Conservation (phyloP, 2,113 vertebrate species). For the human (Homo sapiens) region DNA sequence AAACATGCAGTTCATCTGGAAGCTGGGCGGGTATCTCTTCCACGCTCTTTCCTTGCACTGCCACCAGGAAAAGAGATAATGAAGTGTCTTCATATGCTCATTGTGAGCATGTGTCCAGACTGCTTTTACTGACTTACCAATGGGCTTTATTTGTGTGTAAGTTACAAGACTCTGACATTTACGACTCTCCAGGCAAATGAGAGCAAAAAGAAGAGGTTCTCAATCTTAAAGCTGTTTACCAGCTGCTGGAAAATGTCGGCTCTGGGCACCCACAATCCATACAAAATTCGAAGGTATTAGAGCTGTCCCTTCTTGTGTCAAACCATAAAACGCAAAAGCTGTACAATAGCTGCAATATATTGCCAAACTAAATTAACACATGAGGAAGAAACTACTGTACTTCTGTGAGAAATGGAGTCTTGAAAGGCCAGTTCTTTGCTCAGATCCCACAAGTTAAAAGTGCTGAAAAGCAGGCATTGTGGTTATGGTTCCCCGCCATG, state of each 20-base stretch:
- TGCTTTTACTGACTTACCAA: slow-evolving; percentile 71
- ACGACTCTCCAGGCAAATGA: slow-evolving; percentile 74
- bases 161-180: slow-evolving; percentile 77
- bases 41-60: not conserved
- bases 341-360: not conserved
- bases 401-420: slow-evolving; percentile 57
- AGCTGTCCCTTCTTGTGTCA: not conserved
- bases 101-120: slow-evolving; percentile 7
- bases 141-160: slow-evolving; percentile 71
- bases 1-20: slow-evolving; percentile 58
- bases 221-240: slow-evolving; percentile 70
- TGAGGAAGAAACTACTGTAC: slow-evolving; percentile 62
- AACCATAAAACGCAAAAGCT: not conserved
- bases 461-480: slow-evolving; percentile 23
- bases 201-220: slow-evolving; percentile 68
- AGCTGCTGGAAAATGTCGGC: slow-evolving; percentile 60
- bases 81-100: slow-evolving; percentile 71
- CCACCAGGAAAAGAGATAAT: slow-evolving; percentile 32
- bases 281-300: slow-evolving; percentile 4
- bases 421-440: slow-evolving; percentile 46
- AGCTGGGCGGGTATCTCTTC: not conserved
- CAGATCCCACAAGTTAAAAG: slow-evolving; percentile 1
- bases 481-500: not conserved
- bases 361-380: slow-evolving; percentile 30
- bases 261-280: not conserved